Evolutionary conservation across 53 echinoderm and acorn worm species (phyloP), one percentile per base, ranked within the genome.

Genomic region (Mesocentrotus franciscanus): DNA sequence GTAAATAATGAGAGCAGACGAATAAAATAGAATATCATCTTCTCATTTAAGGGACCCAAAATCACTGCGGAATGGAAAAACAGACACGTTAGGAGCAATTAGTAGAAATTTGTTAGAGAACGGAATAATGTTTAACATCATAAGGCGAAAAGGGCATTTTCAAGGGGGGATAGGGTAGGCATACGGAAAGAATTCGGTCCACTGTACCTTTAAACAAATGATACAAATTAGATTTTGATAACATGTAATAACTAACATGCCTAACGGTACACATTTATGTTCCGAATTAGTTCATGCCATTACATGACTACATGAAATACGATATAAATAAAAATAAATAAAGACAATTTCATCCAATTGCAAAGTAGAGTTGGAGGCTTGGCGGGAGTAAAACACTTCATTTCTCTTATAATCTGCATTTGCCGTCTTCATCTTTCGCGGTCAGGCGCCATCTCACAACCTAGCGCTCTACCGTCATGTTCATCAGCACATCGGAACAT

Each of bases 361-460:
- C 42, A 42, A 5, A 49, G 39, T 27, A 36, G 72, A 30, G 74
- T 12, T 4, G 0, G 30, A 14, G 7, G 81, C 22, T 17, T 39
- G 8, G 81, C 36, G 15, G 76, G 33, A 12, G 33, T 4, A 76
- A 32, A 76, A 76, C 33, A 30, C 76, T 30, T 81, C 64, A 64
- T 81, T 33, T 39, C 16, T 33, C 8, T 5, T 20, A 33, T 18
- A 33, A 81, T 20, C 36, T 20, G 81, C 74, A 74, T 39, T 39
- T 17, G 18, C 36, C 81, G 18, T 42, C 81, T 81, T 42, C 36
- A 36, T 74, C 10, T 74, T 74, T 74, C 12, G 81, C 8, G 33
- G 81, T 81, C 81, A 36, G 81, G 81, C 81, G 81, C 81, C 81
- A 81, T 81, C 81, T 39, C 42, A 49, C 81, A 81, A 39, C 42